Percentiles rank a stretch among this genome's conserved stretches.
These are phyloP conservation scores for Oxystoma pomonae DNA, from an alignment of 2,888 invertebrate genomes.

Conservation along the genomic window DNA sequence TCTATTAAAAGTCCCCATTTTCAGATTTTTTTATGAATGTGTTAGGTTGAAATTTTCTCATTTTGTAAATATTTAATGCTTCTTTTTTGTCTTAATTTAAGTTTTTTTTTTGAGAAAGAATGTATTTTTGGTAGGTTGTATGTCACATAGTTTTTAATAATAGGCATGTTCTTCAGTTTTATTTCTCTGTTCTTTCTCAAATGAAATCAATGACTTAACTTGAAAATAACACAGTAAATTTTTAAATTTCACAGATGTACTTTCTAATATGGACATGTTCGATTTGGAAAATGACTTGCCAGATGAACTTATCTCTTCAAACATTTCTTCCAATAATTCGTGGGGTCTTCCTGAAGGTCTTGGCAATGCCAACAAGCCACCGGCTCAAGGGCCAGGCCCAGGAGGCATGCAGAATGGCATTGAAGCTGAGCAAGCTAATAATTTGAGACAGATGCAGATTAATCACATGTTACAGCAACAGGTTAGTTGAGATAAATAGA, in stretches of 20 bases:
- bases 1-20: too few relatives aligned
- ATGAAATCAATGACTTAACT: constrained; percentile 11
- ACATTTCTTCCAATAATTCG: constrained; percentile 60
- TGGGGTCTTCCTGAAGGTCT: constrained; percentile 57
- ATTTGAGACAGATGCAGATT: constrained; percentile 54
- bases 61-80: too few relatives aligned
- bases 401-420: constrained; percentile 72
- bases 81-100: too few relatives aligned
- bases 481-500: constrained; percentile 35
- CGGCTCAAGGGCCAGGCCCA: constrained; percentile 80
- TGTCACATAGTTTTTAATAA: constrained; percentile 8
- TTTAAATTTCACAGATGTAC: constrained; percentile 60
- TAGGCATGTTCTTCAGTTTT: constrained; percentile 9
- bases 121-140: too few relatives aligned
- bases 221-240: constrained; percentile 9
- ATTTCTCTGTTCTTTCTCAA: constrained; percentile 13
- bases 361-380: constrained; percentile 62
- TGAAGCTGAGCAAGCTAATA: constrained; percentile 54
- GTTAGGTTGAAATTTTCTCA: too few relatives aligned
- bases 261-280: constrained; percentile 80
- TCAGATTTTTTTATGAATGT: too few relatives aligned
- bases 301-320: constrained; percentile 77
- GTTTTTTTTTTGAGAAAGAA: too few relatives aligned
- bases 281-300: constrained; percentile 90
- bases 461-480: constrained; percentile 69